phyloP scores from a whole-genome alignment of 2,797 vertebrate species.

The Selene dorsalis region DNA sequence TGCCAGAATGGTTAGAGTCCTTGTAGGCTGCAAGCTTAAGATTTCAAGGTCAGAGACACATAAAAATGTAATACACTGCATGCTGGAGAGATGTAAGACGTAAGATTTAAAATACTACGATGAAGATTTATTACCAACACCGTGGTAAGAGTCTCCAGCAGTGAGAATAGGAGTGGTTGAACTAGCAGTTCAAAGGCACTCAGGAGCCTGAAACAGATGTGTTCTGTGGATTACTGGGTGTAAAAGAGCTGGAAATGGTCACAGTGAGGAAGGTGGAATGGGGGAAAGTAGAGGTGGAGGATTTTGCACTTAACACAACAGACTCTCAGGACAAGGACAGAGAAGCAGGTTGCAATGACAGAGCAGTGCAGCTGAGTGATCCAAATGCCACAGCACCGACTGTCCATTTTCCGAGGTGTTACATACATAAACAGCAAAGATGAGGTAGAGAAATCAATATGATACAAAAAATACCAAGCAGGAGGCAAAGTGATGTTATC shows the following conservation, averaged over 20 bases:
- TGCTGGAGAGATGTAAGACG: constrained; percentile 40
- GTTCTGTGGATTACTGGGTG: constrained; percentile 61
- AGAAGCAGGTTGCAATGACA: constrained; percentile 12
- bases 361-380: constrained; percentile 32
- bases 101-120: constrained; percentile 48
- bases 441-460: constrained; percentile 46
- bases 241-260: constrained; percentile 49
- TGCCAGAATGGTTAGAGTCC: constrained; percentile 68
- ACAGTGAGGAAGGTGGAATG: constrained; percentile 31
- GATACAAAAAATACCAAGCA: constrained; percentile 21
- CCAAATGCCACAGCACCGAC: constrained; percentile 56
- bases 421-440: constrained; percentile 57
- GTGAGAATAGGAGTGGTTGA: constrained; percentile 49
- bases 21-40: constrained; percentile 44
- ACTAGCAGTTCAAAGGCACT: constrained; percentile 70
- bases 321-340: constrained; percentile 27
- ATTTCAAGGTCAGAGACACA: constrained; percentile 67
- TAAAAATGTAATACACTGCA: constrained; percentile 49
- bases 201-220: constrained; percentile 78
- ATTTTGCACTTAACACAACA: constrained; percentile 19
- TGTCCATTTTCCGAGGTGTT: constrained; percentile 74
- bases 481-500: constrained; percentile 57
- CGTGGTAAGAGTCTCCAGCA: constrained; percentile 51
- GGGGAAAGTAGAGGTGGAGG: constrained; percentile 22
- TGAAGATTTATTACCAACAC: constrained; percentile 71